These are phyloP conservation scores for Andinoacara biseriatus DNA, from an alignment of 2,113 vertebrate genomes.

Conservation along the genomic window DNA sequence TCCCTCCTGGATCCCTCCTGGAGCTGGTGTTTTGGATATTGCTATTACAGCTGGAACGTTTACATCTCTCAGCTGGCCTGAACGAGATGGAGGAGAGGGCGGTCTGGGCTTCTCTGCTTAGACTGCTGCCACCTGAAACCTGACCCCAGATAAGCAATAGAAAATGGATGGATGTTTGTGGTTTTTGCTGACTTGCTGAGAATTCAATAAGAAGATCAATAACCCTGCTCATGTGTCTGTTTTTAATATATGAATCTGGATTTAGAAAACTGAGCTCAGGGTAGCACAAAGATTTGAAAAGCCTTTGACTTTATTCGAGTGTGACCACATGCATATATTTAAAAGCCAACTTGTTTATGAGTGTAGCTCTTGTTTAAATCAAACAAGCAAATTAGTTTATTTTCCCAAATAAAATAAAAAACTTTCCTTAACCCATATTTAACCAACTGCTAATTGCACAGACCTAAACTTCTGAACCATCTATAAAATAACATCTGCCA, in stretches of 20 bases:
- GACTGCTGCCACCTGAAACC: background rate
- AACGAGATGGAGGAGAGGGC: background rate
- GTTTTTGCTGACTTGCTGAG: background rate
- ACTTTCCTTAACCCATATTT: fast-evolving
- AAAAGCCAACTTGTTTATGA: background rate
- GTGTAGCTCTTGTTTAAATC: background rate
- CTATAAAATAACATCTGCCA: background rate
- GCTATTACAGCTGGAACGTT: background rate
- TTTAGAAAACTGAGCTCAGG: background rate
- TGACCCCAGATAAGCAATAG: background rate
- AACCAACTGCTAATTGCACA: background rate
- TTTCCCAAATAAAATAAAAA: too few relatives aligned
- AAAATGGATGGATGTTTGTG: background rate
- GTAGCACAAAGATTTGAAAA: too few relatives aligned
- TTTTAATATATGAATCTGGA: background rate
- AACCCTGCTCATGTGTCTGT: background rate
- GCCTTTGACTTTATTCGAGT: background rate
- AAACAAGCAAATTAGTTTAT: background rate
- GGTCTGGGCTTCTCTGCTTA: background rate
- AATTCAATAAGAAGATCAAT: background rate
- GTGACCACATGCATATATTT: background rate
- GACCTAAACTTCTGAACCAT: background rate
- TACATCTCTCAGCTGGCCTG: background rate
- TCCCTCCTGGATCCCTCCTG: background rate
- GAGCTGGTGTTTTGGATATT: background rate